Evolutionary conservation across 2,797 vertebrate genomes (phyloP), one percentile per base, ranked within the genome.

Genomic region (Spheniscus humboldti): DNA sequence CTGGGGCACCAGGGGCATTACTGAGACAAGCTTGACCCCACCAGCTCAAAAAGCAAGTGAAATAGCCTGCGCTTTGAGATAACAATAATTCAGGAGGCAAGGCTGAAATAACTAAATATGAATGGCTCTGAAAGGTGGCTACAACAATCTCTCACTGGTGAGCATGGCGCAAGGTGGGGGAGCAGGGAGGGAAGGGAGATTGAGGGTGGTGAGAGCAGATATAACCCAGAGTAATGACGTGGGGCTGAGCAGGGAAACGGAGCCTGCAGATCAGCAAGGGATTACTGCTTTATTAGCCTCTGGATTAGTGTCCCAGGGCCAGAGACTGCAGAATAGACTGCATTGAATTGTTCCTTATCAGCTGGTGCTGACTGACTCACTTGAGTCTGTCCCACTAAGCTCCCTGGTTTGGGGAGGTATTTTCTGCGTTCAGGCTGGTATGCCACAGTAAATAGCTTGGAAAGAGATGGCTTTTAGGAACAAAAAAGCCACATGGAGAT

Each of bases 211-310:
- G 28, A 59, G 27, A 88, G 53, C 43, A 90, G 84, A 86, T 88
- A 64, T 6, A 80, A 88, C 24, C 75, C 35, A 18, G 47, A 92
- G 59, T 35, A 75, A 83, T 74, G 64, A 78, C 19, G 7, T 60
- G 79, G 68, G 72, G n/a, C 53, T 23, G 67, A 95, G 92, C 19
- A 0, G 13, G 62, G 87, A 95, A 97, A 91, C 1, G 7, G 69
- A 97, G 69, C 94, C 86, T 57, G 39, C 0, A 1, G n/a, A 63
- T 93, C 86, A 90, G 91, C 45, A 45, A 77, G 31, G 81, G 85
- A 96, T 97, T 95, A 96, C 60, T 78, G 69, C 66, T 90, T 96
- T 95, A 83, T 92, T 94, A 90, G 63, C 52, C 41, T 88, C 62
- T 86, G 87, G 94, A 96, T 97, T 97, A 94, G 82, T 84, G 91